These are phyloP conservation scores for Hyperopisus bebe DNA, from an alignment of 2,113 vertebrate genomes.

Conservation along the genomic window DNA sequence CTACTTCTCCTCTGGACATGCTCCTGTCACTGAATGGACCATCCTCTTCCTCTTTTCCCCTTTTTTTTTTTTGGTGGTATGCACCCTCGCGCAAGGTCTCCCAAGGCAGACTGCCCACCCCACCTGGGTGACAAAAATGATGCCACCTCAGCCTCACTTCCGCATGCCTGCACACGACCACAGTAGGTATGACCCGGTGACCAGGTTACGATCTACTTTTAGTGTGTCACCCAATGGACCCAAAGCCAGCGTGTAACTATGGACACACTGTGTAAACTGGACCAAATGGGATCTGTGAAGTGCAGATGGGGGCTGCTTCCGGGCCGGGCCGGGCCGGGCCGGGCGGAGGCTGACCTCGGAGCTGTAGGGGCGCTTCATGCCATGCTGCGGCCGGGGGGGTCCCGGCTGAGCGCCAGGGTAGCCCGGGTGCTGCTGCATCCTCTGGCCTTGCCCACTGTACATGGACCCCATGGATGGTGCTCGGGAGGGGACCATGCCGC, in stretches of 20 bases:
- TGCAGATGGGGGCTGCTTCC: neutral
- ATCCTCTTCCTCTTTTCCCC: too few relatives aligned
- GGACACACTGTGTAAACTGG: neutral
- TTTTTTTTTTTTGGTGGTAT: neutral
- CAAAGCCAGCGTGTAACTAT: neutral
- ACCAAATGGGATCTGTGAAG: neutral
- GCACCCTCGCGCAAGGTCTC: neutral
- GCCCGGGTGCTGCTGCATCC: slow-evolving; percentile 70
- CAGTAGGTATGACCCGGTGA: neutral
- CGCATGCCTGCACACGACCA: neutral
- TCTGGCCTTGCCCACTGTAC: slow-evolving; percentile 68
- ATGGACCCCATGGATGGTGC: slow-evolving; percentile 54
- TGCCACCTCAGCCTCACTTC: neutral
- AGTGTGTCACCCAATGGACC: neutral
- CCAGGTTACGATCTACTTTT: neutral
- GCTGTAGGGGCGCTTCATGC: slow-evolving; percentile 76
- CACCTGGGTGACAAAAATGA: neutral
- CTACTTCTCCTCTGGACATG: neutral
- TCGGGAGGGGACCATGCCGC: slow-evolving; percentile 68
- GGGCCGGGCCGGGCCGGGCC: neutral
- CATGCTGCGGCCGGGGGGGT: slow-evolving; percentile 57
- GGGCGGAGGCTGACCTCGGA: slow-evolving; percentile 65
- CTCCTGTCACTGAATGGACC: neutral
- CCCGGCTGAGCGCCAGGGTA: slow-evolving; percentile 72
- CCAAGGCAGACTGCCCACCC: neutral